phyloP scores from a whole-genome alignment of 2,888 invertebrate species.

The Fabriciana adippe region DNA sequence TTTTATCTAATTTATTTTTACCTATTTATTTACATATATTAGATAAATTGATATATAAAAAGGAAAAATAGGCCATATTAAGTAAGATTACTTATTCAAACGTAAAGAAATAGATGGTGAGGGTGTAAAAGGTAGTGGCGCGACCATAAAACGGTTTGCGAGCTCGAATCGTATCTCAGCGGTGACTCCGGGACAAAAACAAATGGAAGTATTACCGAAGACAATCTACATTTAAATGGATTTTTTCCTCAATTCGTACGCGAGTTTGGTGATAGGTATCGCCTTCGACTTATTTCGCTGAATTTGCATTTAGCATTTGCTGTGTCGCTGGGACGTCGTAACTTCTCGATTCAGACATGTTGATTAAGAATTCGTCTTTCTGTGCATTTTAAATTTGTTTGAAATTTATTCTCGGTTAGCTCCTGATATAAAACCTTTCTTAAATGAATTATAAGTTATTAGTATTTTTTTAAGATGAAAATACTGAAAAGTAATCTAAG shows the following conservation, averaged over 20 bases:
- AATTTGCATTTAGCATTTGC: slow-evolving; percentile 65
- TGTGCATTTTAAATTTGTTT: slow-evolving; percentile 6
- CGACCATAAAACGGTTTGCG: slow-evolving; percentile 63
- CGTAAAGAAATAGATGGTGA: slow-evolving; percentile 22
- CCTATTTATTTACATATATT: no score
- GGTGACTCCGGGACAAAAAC: slow-evolving; percentile 75
- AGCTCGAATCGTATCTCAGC: slow-evolving; percentile 66
- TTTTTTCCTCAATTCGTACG: slow-evolving; percentile 79
- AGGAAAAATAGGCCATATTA: slow-evolving; percentile 10
- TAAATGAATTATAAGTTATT: slow-evolving; percentile 52
- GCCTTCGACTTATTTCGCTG: slow-evolving; percentile 73
- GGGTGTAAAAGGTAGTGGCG: slow-evolving; percentile 31
- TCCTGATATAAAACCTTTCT: background rate
- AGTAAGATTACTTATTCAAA: slow-evolving; percentile 25
- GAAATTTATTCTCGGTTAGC: background rate
- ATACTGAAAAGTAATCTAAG: no score
- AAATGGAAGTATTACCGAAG: slow-evolving; percentile 80
- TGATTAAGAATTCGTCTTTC: slow-evolving; percentile 17
- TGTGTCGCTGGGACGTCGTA: slow-evolving; percentile 23
- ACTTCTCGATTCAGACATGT: slow-evolving; percentile 23
- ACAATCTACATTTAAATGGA: slow-evolving; percentile 82
- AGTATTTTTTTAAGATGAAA: no score
- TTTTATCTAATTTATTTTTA: no score
- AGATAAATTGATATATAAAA: slow-evolving; percentile 6
- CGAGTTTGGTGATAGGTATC: slow-evolving; percentile 79